These are phyloP conservation scores for Pammene aurita DNA, from an alignment of 2,888 invertebrate genomes.

Conservation along the genomic window DNA sequence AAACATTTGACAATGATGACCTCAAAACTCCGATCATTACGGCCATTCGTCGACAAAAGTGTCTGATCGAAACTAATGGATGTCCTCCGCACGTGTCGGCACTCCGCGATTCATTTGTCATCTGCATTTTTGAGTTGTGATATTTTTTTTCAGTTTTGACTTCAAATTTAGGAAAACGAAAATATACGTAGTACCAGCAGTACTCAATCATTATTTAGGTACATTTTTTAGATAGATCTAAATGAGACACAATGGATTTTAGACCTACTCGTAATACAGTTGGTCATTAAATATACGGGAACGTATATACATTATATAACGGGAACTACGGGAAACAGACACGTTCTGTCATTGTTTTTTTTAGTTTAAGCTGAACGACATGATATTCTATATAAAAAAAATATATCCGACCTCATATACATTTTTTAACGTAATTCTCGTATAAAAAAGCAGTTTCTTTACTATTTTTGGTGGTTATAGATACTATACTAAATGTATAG, in stretches of 20 bases:
- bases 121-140: slow-evolving; percentile 24
- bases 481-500: no score
- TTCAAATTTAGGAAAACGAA: background rate
- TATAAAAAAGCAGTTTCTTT: no score
- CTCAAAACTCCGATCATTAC: background rate
- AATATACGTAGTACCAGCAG: background rate
- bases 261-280: no score
- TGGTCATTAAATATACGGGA: no score
- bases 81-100: slow-evolving; percentile 28
- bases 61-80: slow-evolving; percentile 35
- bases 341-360: no score
- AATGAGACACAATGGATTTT: background rate
- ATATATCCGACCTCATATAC: no score
- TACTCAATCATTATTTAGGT: background rate
- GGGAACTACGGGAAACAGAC: no score
- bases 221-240: background rate
- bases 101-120: slow-evolving; percentile 36
- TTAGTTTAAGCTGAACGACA: no score
- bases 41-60: slow-evolving; percentile 19
- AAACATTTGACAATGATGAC: background rate
- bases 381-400: no score
- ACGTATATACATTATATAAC: no score
- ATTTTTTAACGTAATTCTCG: background rate
- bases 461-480: no score
- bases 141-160: slow-evolving; percentile 18